Evolutionary conservation across 2,888 invertebrate species (phyloP), one percentile per base, ranked within the genome.

Genomic region (Xanthorhoe spadicearia): DNA sequence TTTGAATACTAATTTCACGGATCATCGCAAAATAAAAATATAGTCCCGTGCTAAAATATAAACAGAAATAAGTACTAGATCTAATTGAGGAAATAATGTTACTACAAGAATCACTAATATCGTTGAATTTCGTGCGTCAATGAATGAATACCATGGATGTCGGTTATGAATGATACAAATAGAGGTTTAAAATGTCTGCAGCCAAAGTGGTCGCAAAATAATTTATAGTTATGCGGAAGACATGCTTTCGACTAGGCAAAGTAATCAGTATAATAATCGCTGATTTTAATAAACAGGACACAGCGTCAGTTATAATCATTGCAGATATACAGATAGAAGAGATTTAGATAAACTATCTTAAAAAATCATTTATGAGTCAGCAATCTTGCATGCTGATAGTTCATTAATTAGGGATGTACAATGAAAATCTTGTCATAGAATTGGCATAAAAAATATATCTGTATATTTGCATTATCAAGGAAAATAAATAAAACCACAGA

Each of bases 41-140:
- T 13, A 50, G 38, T 60, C 13, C 17, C 64, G 52, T 69, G 65
- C 68, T 66, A 65, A 66, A 58, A 53, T 15, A 64, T 49, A 55
- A 59, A 55, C 48, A 8, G 57, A 61, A 51, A 71, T 74, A 73
- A 38, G 38, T 13, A 76, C 73, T 82, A 83, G 83, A 83, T 86
- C 84, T 84, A 83, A 86, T 86, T 84, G 84, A 87, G 83, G 85
- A 86, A 84, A 84, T 79, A 82, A 72, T 72, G 71, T 71, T 77
- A 71, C 76, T 68, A 70, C 65, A 59, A 67, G 58, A 70, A 32
- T 48, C 61, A 63, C 63, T 54, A 61, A 69, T 72, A 69, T 51
- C 18, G 32, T 66, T 15, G 53, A 63, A 38, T 66, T 59, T 61
- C 17, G 50, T 54, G 54, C 46, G 35, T 23, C 2, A 66, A 52